A percentile compares a stretch with the other conserved stretches of the same genome.
phyloP scores from a whole-genome alignment of 2,797 vertebrate species.

The Lagocephalus sceleratus region DNA sequence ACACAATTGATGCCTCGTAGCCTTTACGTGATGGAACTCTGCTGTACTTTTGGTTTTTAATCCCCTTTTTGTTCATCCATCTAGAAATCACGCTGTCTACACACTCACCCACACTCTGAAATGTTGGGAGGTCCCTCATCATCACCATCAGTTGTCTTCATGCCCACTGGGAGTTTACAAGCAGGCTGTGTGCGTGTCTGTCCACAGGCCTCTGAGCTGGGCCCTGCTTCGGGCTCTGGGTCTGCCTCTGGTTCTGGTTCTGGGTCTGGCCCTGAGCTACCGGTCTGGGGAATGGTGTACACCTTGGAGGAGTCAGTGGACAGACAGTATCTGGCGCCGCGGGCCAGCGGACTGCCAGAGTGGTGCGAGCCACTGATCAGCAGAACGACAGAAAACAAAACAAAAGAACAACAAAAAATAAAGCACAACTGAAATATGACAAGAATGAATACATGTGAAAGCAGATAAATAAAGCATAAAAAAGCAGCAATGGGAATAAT shows the following conservation, averaged over 20 bases:
- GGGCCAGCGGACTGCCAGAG: constrained; percentile 86
- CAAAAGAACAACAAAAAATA: constrained; percentile 8
- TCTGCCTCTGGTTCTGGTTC: constrained; percentile 32
- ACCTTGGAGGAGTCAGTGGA: constrained; percentile 91
- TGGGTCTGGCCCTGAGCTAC: constrained; percentile 53
- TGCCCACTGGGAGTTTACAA: constrained; percentile 77
- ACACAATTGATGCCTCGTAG: too few species aligned
- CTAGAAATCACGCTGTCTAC: constrained; percentile 13
- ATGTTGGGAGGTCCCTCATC: constrained; percentile 81
- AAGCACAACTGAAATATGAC: constrained; percentile 59
- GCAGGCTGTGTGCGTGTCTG: constrained; percentile 77
- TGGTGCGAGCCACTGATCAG: constrained; percentile 86
- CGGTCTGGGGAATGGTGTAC: constrained; percentile 85
- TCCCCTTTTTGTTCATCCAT: not conserved
- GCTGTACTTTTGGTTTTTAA: not conserved
- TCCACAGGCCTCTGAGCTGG: constrained; percentile 70
- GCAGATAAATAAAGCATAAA: constrained; percentile 18
- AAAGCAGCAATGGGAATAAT: constrained; percentile 28
- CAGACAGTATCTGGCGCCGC: constrained; percentile 82
- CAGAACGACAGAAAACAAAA: constrained; percentile 44
- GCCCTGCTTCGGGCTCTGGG: constrained; percentile 44
- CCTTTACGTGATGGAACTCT: not conserved
- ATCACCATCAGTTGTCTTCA: constrained; percentile 77
- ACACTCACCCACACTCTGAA: constrained; percentile 87
- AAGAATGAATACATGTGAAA: constrained; percentile 26